Conservation (phyloP, 2,888 invertebrate genomes). For the Cryptus armator region DNA sequence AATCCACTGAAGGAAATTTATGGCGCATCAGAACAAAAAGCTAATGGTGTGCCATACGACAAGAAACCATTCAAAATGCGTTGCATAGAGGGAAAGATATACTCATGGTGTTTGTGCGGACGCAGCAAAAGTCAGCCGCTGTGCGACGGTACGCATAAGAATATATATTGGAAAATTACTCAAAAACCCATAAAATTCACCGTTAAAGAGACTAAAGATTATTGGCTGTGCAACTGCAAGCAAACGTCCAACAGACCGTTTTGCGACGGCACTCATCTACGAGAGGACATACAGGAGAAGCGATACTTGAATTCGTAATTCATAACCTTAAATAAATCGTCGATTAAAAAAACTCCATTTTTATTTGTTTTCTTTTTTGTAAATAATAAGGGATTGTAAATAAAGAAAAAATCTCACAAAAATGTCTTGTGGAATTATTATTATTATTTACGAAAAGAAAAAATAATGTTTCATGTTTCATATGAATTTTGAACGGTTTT, state of each 20-base stretch:
- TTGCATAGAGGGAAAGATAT: constrained; percentile 88
- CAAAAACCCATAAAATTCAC: constrained; percentile 93
- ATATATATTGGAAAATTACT: constrained; percentile 90
- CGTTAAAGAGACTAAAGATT: constrained; percentile 95
- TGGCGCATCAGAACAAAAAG: constrained; percentile 88
- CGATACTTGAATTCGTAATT: background rate
- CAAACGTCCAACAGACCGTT: constrained; percentile 97
- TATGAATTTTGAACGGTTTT: background rate
- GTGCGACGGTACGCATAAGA: constrained; percentile 97
- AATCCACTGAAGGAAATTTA: constrained; percentile 88
- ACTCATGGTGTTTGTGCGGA: constrained; percentile 97
- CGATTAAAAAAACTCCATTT: background rate
- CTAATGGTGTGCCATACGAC: constrained; percentile 93
- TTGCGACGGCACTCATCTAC: constrained; percentile 98
- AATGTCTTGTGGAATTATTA: background rate
- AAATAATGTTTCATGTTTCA: background rate
- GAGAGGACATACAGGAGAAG: constrained; percentile 88
- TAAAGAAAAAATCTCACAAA: background rate
- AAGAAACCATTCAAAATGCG: constrained; percentile 94
- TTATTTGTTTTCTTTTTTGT: constrained; percentile 8
- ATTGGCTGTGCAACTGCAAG: constrained; percentile 99
- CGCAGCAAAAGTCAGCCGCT: constrained; percentile 96
- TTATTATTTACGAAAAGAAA: background rate
- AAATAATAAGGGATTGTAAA: constrained; percentile 16
- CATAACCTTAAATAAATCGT: background rate